Evolutionary conservation across 2,797 vertebrate genomes (phyloP).

Genomic region (Onychomys leucogaster): DNA sequence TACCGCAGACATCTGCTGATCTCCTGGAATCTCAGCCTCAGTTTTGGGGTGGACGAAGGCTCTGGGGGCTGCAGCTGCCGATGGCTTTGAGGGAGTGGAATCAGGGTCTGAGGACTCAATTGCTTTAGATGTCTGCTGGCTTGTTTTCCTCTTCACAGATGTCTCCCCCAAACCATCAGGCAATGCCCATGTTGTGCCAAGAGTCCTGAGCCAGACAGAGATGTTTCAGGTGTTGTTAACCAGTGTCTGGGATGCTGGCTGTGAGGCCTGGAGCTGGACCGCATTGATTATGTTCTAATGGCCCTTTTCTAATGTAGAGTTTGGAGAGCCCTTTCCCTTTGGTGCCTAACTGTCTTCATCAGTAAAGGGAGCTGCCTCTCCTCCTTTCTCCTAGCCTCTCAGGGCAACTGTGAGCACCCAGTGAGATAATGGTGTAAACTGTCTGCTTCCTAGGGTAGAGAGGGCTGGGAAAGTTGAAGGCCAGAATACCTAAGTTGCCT

Average conservation of each 20-base stretch:
- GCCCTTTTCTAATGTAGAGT: background rate
- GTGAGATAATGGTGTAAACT: background rate
- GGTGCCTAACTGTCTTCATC: background rate
- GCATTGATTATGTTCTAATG: background rate
- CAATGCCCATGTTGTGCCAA: background rate
- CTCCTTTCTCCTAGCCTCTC: background rate
- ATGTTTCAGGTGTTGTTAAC: background rate
- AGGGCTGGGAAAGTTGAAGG: rapidly evolving
- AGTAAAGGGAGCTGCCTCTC: background rate
- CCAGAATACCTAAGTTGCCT: background rate
- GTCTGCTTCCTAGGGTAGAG: background rate
- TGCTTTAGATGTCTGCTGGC: background rate
- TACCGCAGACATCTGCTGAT: background rate
- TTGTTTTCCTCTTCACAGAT: background rate
- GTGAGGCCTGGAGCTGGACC: background rate
- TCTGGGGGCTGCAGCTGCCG: background rate
- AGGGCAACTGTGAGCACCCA: background rate
- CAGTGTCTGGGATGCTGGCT: background rate
- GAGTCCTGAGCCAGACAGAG: background rate
- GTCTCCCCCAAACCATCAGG: background rate
- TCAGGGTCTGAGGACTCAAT: background rate
- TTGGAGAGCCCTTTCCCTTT: background rate
- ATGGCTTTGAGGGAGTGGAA: background rate
- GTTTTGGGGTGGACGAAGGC: background rate
- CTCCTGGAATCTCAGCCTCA: background rate